Conservation (phyloP, 1,140 invertebrate genomes). For the Brachionus asplanchnoidis region DNA sequence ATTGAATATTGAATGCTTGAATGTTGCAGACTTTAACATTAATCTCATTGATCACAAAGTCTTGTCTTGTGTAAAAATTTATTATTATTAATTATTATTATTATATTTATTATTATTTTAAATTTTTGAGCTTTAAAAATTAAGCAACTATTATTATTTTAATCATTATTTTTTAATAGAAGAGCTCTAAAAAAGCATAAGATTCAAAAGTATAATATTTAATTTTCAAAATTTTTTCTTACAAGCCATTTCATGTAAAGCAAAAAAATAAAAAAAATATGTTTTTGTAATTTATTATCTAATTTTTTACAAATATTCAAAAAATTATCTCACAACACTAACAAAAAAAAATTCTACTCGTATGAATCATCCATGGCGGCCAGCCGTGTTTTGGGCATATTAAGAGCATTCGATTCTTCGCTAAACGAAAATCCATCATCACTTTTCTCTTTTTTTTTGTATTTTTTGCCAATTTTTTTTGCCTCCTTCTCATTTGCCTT, state of each 20-base stretch:
- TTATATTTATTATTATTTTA: too few relatives aligned
- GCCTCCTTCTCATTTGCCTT: conserved; percentile 15
- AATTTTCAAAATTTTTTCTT: too few relatives aligned
- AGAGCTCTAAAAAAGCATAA: too few relatives aligned
- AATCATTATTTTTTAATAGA: too few relatives aligned
- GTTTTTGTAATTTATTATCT: background rate
- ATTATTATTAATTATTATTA: too few relatives aligned
- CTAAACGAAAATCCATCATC: conserved; percentile 25
- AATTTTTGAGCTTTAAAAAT: too few relatives aligned
- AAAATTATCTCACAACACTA: background rate
- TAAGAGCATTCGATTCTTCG: conserved; percentile 17
- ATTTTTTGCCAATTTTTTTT: conserved; percentile 24
- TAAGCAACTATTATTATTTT: too few relatives aligned
- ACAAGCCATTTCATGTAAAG: background rate
- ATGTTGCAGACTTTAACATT: too few relatives aligned
- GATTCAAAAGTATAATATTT: too few relatives aligned
- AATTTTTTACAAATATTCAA: background rate
- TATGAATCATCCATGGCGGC: conserved; percentile 12
- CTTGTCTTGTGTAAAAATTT: too few relatives aligned
- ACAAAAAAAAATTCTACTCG: background rate
- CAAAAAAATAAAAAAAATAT: background rate
- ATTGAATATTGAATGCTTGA: too few relatives aligned
- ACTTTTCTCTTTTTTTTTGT: conserved; percentile 27
- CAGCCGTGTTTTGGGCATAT: background rate
- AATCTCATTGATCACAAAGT: too few relatives aligned